Base-by-base conservation (phyloP, 92 coral and sea anemone species). In the Umimayanthus chanpuru region DNA sequence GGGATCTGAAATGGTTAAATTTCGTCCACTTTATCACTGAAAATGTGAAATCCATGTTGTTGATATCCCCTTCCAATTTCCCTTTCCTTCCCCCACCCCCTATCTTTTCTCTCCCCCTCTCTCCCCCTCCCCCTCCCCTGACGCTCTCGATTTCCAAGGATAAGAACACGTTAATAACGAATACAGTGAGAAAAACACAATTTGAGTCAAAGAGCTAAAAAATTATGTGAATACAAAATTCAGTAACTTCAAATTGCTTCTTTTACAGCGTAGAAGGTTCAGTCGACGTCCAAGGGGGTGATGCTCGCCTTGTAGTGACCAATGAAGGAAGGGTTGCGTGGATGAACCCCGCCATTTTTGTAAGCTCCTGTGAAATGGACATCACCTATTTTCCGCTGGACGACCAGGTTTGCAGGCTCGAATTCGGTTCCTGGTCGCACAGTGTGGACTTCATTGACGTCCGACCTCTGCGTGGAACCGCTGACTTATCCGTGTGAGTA, bases 311-410 rank as follows among this genome's bases (percentile, higher is more conserved):
- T 32, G 61, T 81, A 9, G 76, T 81, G 32, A 64, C 74, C 36
- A 21, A 25, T 32, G 86, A 81, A 26, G 86, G 86, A 41, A 39
- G 58, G 28, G 76, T 81, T 39, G 43, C 75, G 20, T 81, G 86
- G 86, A 36, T 39, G 58, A 81, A 81, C 36, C 86, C 86, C 8
- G 86, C 86, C 58, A 81, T 81, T 81, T 81, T 81, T 14, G 38
- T 65, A 14, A 81, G 86, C 61, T 81, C 86, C 20, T 81, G 86
- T 66, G 86, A 81, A 66, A 81, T 81, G 86, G 86, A 81, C 76
- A 81, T 81, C 56, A 81, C 86, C 20, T 66, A 81, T 12, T 81
- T 81, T 25, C 86, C 86, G 28, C 86, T 81, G 58, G 86, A 81
- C 76, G 86, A 81, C 25, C 86, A 81, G 76, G 36, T 81, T 25